Evolutionary conservation across 1,140 invertebrate genomes (phyloP).

Genomic region (Tetragnatha versicolor): DNA sequence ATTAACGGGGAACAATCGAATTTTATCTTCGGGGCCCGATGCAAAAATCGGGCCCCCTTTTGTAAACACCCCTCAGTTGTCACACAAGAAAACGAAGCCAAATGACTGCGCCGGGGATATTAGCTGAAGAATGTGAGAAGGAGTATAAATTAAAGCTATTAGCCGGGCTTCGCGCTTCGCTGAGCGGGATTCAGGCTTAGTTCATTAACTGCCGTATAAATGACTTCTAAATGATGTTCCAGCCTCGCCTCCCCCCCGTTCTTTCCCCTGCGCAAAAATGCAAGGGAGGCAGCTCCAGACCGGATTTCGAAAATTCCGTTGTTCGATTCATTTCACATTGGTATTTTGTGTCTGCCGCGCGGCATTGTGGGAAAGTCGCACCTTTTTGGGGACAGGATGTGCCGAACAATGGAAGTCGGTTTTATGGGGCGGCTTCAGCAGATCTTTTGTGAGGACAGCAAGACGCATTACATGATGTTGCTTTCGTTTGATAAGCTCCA

Average conservation of each 20-base stretch:
- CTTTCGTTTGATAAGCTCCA: no score
- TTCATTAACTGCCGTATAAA: constrained; percentile 54
- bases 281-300: constrained; percentile 13
- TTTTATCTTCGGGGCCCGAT: constrained; percentile 51
- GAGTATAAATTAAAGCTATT: constrained; percentile 55
- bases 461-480: no score
- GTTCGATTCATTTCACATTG: constrained; percentile 5
- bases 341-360: neutral
- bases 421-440: no score
- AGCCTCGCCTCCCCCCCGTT: neutral
- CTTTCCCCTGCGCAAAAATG: neutral
- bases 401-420: no score
- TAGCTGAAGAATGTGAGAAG: constrained; percentile 44
- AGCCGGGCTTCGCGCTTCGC: constrained; percentile 25
- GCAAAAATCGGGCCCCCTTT: no score
- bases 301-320: constrained; percentile 30
- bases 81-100: constrained; percentile 45
- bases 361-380: neutral
- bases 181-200: constrained; percentile 29
- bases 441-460: no score
- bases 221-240: constrained; percentile 53
- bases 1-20: constrained; percentile 50
- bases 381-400: neutral
- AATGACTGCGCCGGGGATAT: no score
- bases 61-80: constrained; percentile 46